These are phyloP conservation scores for Neodiprion virginianus DNA, from an alignment of 1,140 invertebrate species.

Conservation along the genomic window DNA sequence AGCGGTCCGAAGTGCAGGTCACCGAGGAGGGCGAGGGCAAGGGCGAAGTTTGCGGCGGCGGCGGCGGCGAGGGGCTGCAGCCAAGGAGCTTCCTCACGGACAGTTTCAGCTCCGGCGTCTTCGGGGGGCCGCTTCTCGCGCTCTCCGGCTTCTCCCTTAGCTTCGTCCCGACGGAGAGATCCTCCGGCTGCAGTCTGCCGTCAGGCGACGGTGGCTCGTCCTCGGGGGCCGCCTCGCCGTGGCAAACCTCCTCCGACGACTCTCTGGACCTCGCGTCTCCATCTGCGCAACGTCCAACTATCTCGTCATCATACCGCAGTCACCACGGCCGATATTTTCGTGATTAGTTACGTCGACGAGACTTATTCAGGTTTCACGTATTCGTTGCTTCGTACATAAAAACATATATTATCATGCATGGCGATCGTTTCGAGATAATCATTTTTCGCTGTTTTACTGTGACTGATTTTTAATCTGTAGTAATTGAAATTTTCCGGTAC, in stretches of 20 bases:
- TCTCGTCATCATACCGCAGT: no score
- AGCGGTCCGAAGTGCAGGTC: conserved; percentile 1
- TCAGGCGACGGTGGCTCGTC: conserved; percentile 44
- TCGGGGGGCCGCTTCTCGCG: conserved; percentile 29
- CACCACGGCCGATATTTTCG: no score
- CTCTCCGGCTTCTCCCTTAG: conserved; percentile 33
- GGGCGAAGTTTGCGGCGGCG: conserved; percentile 18
- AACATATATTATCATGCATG: no score
- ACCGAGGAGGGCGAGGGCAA: conserved; percentile 15
- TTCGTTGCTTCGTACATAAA: no score
- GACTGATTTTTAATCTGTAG: no score
- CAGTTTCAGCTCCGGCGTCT: conserved; percentile 51
- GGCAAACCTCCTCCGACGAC: conserved; percentile 26
- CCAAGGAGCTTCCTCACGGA: conserved; percentile 51
- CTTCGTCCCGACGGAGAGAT: conserved; percentile 45
- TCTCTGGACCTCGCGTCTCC: conserved; percentile 32
- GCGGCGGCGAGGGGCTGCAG: conserved; percentile 50
- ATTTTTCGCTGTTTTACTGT: no score
- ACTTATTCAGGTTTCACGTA: no score
- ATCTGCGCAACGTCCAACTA: conserved; percentile 39
- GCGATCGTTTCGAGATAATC: no score
- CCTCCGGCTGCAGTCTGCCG: conserved; percentile 48
- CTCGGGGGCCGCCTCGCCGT: conserved; percentile 27
- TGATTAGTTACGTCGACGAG: no score
- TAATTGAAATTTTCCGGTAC: no score